phyloP scores from a whole-genome alignment of 1,140 invertebrate genomes.

The Propsilocerus akamusi region DNA sequence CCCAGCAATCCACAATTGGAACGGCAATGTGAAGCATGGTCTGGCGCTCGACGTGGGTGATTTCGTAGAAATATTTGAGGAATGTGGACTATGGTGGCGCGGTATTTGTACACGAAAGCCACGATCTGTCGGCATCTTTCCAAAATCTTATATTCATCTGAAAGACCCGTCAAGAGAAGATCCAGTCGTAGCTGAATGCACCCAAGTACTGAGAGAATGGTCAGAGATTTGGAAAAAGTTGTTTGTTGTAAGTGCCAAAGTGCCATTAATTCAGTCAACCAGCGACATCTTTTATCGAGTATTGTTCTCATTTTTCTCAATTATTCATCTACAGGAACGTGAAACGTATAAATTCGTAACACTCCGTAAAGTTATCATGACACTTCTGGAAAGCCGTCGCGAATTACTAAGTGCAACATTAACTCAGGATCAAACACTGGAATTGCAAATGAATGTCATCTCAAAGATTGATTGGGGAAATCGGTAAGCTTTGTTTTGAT shows the following conservation, averaged over 20 bases:
- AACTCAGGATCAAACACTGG: constrained; percentile 73
- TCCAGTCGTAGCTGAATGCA: constrained; percentile 77
- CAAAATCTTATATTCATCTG: constrained; percentile 50
- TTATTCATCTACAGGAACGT: constrained; percentile 54
- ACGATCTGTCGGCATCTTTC: constrained; percentile 68
- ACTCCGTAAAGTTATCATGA: constrained; percentile 71
- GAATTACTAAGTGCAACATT: constrained; percentile 69
- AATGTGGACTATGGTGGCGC: constrained; percentile 71
- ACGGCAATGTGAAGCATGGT: constrained; percentile 60
- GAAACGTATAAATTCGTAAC: constrained; percentile 65
- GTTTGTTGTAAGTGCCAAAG: constrained; percentile 59
- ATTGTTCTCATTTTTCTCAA: constrained; percentile 1
- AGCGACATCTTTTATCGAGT: background rate
- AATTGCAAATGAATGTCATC: constrained; percentile 70
- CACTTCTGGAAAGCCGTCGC: constrained; percentile 65
- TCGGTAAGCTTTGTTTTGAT: constrained; percentile 55
- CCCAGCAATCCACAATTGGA: constrained; percentile 80
- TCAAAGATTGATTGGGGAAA: constrained; percentile 91
- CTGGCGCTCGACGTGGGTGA: constrained; percentile 76
- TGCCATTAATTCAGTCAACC: background rate
- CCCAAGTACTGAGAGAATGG: constrained; percentile 83
- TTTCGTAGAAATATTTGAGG: constrained; percentile 75
- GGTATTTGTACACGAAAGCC: constrained; percentile 63
- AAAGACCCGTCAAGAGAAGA: constrained; percentile 67
- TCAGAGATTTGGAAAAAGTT: constrained; percentile 76